A percentile compares a stretch with the other conserved stretches of the same genome.
Evolutionary conservation across 2,113 vertebrate species (phyloP).

Genomic region (Protobothrops mucrosquamatus): DNA sequence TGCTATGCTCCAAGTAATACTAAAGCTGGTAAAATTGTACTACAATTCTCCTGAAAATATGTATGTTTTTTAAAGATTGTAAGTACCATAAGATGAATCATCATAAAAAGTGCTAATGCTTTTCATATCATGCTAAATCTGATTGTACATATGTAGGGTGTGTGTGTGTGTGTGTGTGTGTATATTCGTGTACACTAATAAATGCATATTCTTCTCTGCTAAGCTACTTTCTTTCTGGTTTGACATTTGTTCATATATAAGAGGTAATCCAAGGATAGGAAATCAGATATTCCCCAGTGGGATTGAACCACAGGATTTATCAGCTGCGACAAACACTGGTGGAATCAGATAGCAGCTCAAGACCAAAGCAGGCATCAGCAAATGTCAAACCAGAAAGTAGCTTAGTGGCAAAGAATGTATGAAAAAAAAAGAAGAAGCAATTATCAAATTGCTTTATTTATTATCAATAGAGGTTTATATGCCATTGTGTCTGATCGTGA

Average conservation of each 20-base stretch:
- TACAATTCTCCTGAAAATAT: conserved; percentile 21
- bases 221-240: background rate
- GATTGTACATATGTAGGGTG: background rate
- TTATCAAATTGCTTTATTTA: background rate
- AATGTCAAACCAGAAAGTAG: background rate
- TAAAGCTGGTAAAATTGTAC: background rate
- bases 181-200: too few species aligned
- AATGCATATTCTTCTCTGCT: background rate
- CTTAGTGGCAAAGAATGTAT: background rate
- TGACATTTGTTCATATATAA: background rate
- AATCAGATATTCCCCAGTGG: background rate
- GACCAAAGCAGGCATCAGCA: background rate
- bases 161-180: too few species aligned
- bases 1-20: conserved; percentile 46
- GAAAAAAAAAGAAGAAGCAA: too few species aligned
- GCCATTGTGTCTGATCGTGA: background rate
- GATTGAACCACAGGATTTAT: background rate
- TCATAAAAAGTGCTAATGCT: fast-evolving
- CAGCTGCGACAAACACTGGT: background rate
- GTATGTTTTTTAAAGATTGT: background rate
- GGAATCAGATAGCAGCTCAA: background rate
- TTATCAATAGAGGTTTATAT: background rate
- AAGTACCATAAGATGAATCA: conserved; percentile 8
- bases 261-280: background rate
- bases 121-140: background rate